Conservation (phyloP, 2,888 invertebrate species). For the Ormyrus rosae region DNA sequence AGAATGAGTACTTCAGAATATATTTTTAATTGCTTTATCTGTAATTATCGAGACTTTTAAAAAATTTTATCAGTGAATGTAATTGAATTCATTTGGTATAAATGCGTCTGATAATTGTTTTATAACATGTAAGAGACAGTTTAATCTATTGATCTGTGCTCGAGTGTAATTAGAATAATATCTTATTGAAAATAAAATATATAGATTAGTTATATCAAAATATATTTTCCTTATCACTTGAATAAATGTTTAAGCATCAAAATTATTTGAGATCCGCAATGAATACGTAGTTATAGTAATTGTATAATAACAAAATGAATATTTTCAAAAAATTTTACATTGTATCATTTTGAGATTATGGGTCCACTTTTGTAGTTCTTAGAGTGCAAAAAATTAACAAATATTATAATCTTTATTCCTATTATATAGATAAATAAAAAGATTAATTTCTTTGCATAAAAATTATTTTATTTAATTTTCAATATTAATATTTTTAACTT, state of each 20-base stretch:
- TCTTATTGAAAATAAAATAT: conserved; percentile 43
- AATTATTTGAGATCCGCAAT: conserved; percentile 27
- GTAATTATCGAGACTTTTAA: conserved; percentile 33
- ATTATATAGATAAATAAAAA: conserved; percentile 14
- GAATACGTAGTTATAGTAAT: conserved; percentile 33
- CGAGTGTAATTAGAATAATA: conserved; percentile 46
- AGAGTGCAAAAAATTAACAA: not conserved
- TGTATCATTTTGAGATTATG: conserved; percentile 12
- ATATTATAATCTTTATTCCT: conserved; percentile 17
- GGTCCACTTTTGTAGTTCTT: conserved; percentile 14
- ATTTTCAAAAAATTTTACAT: conserved; percentile 26
- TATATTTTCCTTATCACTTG: conserved; percentile 29
- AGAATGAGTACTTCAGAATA: conserved; percentile 28
- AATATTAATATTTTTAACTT: not conserved
- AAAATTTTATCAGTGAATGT: conserved; percentile 34
- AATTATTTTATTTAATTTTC: conserved; percentile 2
- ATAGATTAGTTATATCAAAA: conserved; percentile 47
- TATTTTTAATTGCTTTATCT: conserved; percentile 37
- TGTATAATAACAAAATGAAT: conserved; percentile 15
- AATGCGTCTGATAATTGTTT: conserved; percentile 47
- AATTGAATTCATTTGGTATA: conserved; percentile 35
- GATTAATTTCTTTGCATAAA: conserved; percentile 2
- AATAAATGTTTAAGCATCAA: conserved; percentile 13
- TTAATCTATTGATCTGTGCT: conserved; percentile 44
- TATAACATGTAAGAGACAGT: conserved; percentile 43